These are phyloP conservation scores for Eucera pruinosa DNA, from an alignment of 2,888 invertebrate species.

Conservation along the genomic window DNA sequence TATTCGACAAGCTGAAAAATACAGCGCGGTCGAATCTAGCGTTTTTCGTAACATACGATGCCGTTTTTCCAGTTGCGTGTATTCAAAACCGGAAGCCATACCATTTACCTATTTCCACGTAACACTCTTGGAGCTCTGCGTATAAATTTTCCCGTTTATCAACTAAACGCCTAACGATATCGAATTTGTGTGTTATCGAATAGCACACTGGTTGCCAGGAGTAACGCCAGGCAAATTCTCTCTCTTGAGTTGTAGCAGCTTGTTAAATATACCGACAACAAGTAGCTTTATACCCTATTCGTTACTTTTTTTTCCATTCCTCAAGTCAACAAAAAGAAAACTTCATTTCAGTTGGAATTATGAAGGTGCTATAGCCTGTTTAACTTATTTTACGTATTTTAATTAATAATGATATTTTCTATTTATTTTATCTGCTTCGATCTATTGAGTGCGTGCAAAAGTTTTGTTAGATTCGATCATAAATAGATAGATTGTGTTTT, in stretches of 20 bases:
- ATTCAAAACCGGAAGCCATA: slow-evolving; percentile 15
- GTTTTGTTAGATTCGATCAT: too few species aligned
- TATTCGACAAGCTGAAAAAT: slow-evolving; percentile 48
- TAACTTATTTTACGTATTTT: too few species aligned
- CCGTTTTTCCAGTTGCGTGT: slow-evolving; percentile 17
- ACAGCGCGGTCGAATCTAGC: slow-evolving; percentile 13
- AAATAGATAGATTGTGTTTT: too few species aligned
- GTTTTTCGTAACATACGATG: slow-evolving; percentile 5
- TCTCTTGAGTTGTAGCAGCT: slow-evolving; percentile 5
- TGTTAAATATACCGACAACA: slow-evolving; percentile 4
- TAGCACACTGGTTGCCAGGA: slow-evolving; percentile 1
- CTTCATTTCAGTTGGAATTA: too few species aligned
- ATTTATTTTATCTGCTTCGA: too few species aligned
- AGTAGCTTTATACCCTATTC: background rate
- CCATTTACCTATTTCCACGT: slow-evolving; percentile 34
- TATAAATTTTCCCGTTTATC: slow-evolving; percentile 38
- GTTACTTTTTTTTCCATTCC: background rate
- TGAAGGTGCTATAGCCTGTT: too few species aligned
- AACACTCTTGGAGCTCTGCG: background rate
- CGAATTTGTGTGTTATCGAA: slow-evolving; percentile 27
- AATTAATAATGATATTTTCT: too few species aligned
- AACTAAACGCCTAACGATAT: slow-evolving; percentile 22
- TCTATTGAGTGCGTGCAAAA: too few species aligned
- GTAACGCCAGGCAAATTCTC: slow-evolving; percentile 20
- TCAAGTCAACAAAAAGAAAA: too few species aligned